Conservation (phyloP, 2,113 vertebrate genomes). For the Macquaria ambigua region DNA sequence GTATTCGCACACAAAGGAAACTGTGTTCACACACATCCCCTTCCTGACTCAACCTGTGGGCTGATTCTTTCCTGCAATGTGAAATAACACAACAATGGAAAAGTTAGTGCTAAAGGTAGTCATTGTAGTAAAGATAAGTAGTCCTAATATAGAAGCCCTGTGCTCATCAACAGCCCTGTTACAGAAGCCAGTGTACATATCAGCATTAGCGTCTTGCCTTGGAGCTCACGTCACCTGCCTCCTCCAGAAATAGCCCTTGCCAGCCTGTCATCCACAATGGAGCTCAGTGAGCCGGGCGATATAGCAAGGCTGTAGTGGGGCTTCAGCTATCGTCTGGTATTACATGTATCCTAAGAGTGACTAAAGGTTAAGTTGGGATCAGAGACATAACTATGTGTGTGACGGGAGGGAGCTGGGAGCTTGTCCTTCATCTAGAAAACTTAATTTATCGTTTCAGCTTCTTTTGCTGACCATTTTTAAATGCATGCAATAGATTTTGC, state of each 20-base stretch:
- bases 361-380: constrained; percentile 54
- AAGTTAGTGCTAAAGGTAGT: constrained; percentile 30
- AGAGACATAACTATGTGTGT: constrained; percentile 21
- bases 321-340: constrained; percentile 46
- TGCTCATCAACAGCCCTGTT: constrained; percentile 20
- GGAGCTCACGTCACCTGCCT: constrained; percentile 13
- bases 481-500: background rate
- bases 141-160: constrained; percentile 6
- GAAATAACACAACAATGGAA: background rate
- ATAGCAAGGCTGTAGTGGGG: background rate
- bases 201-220: constrained; percentile 40
- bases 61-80: background rate
- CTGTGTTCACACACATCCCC: constrained; percentile 2
- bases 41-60: background rate
- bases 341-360: constrained; percentile 16
- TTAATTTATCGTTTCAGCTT: background rate
- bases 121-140: constrained; percentile 19
- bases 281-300: background rate
- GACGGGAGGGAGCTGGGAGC: background rate
- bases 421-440: background rate
- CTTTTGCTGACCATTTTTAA: background rate
- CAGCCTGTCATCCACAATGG: constrained; percentile 10
- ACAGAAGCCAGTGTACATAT: constrained; percentile 36
- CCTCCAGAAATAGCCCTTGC: constrained; percentile 47
- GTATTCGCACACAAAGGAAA: background rate